These are phyloP conservation scores for Pedetes capensis DNA, from an alignment of 2,113 vertebrate genomes.

Conservation along the genomic window DNA sequence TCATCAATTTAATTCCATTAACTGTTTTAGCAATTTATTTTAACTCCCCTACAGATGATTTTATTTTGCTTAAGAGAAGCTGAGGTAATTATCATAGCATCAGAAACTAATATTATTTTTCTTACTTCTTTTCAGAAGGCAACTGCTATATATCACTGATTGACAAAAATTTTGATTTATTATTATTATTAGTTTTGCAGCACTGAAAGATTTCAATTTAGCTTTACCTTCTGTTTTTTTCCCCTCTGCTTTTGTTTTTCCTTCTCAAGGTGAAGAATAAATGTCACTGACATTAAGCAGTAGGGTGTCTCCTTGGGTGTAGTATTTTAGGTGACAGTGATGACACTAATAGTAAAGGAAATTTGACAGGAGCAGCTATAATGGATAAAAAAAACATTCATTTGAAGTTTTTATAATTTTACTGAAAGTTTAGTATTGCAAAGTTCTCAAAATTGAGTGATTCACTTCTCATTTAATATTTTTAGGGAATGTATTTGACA, in stretches of 20 bases:
- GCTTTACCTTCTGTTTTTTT: conserved; percentile 42
- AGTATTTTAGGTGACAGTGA: neutral
- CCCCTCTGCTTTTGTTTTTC: conserved; percentile 30
- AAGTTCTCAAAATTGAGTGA: conserved; percentile 23
- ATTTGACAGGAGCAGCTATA: neutral
- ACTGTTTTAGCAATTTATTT: neutral
- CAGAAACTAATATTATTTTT: neutral
- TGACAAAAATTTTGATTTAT: conserved; percentile 34
- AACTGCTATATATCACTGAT: neutral
- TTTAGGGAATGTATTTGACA: conserved; percentile 32
- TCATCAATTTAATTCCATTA: neutral
- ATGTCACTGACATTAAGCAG: neutral
- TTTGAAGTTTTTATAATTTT: conserved; percentile 47
- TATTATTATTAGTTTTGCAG: neutral
- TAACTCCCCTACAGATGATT: neutral
- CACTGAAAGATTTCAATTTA: conserved; percentile 9
- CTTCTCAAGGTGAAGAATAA: conserved; percentile 36
- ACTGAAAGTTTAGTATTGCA: conserved; percentile 14
- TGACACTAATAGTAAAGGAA: neutral
- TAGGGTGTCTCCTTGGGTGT: neutral
- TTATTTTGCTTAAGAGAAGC: neutral
- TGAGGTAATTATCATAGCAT: neutral
- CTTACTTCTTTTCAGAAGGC: neutral
- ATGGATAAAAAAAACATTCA: neutral
- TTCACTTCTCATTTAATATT: conserved; percentile 44